Evolutionary conservation across 1,140 invertebrate species (phyloP).

Genomic region (Camponotus vicinus): DNA sequence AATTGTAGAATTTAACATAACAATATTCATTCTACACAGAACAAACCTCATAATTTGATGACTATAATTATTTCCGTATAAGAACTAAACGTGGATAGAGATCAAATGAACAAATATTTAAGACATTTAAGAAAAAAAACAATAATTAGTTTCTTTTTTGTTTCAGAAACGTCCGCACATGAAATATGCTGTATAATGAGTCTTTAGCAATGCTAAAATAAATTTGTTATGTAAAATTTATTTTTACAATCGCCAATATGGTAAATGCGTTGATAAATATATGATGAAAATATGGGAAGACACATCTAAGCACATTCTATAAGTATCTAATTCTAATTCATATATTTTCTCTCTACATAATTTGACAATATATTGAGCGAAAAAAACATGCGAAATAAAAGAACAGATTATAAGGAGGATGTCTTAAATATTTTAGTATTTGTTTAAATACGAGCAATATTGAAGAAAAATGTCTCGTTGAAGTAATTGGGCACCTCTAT

Average conservation of each 20-base stretch:
- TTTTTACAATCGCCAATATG: too few species aligned
- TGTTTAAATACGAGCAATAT: background rate
- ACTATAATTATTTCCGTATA: background rate
- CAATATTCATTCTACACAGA: background rate
- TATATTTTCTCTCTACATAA: background rate
- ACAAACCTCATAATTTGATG: background rate
- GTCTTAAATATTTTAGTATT: background rate
- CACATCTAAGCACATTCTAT: too few species aligned
- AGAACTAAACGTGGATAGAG: background rate
- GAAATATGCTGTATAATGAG: too few species aligned
- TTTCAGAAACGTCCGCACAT: too few species aligned
- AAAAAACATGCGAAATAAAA: background rate
- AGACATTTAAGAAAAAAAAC: background rate
- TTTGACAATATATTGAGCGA: background rate
- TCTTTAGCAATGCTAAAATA: too few species aligned
- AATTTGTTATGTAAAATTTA: too few species aligned
- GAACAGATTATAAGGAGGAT: background rate
- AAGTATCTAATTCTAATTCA: too few species aligned
- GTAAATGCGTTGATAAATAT: too few species aligned
- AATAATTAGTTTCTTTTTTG: too few species aligned
- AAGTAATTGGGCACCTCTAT: constrained; percentile 20
- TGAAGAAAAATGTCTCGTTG: background rate
- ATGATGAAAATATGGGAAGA: too few species aligned
- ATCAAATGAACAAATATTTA: background rate
- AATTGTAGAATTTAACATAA: background rate